Evolutionary conservation across 1,140 invertebrate genomes (phyloP), one percentile per base, ranked within the genome.

Genomic region (Caenorhabditis remanei): DNA sequence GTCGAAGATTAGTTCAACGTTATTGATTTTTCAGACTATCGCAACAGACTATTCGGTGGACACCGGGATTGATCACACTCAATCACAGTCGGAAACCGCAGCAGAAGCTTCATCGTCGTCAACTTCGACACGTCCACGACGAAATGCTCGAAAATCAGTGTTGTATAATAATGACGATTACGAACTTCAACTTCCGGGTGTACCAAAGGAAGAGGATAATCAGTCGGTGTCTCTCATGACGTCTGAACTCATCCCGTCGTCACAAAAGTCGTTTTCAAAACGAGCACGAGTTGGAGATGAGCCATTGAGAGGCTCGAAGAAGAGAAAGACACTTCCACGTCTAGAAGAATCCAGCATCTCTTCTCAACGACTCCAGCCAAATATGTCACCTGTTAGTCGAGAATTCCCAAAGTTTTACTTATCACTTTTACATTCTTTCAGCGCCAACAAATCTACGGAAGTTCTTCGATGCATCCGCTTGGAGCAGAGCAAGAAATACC

Each of bases 141-240:
- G 86, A 83, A 87, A 87, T 87, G 79, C 56, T 24, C 75, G 86
- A 46, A 87, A 87, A 67, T 79, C 65, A 1, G 79, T 83, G 4
- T 56, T 87, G 7, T 71, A 79, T 48, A 87, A 40, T 6, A 87
- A 71, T 83, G 86, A 71, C 21, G 86, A 87, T 21, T 87, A 83
- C 55, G 86, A 87, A 41, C n/a, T 87, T 4, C 13, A 43, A 11
- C 11, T 86, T 56, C 85, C 85, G 43, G 83, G 83, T 4, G 32
- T 55, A n/a, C 50, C 46, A 4, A 85, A 85, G 65, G 83, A 85
- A 75, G 58, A 85, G 32, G 85, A 40, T 48, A 50, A 75, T 32
- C 32, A 41, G 48, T 7, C 6, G 41, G 21, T 4, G 5, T 4
- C 4, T 46, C 16, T 46, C 5, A n/a, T n/a, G 41, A 71, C 19